phyloP scores from a whole-genome alignment of 2,888 invertebrate species.

The Dolichopus griseipennis region DNA sequence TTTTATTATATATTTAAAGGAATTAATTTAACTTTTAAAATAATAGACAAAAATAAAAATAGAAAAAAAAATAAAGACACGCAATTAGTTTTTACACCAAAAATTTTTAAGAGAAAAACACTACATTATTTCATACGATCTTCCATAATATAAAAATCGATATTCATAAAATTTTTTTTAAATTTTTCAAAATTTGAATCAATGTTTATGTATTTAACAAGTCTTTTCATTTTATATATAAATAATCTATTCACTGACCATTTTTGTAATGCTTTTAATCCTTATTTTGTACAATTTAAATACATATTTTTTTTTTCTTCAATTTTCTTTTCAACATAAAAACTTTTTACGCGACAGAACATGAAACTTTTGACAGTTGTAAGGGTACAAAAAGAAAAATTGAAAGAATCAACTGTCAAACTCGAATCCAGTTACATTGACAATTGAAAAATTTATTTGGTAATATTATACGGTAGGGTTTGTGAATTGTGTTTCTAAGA shows the following conservation, averaged over 20 bases:
- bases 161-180: not conserved
- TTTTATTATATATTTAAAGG: not conserved
- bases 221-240: not conserved
- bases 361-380: not conserved
- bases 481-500: no score
- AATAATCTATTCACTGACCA: not conserved
- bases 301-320: not conserved
- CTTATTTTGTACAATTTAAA: not conserved
- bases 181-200: not conserved
- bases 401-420: not conserved
- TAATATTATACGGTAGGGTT: no score
- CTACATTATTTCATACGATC: not conserved
- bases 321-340: not conserved
- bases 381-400: not conserved
- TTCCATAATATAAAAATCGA: not conserved
- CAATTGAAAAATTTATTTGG: no score
- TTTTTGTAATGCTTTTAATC: not conserved
- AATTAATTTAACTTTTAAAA: not conserved
- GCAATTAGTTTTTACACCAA: not conserved
- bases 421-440: no score
- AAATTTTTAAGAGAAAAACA: not conserved
- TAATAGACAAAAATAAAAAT: not conserved
- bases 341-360: slow-evolving; percentile 1
- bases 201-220: not conserved
- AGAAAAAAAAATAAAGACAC: not conserved